Percentiles rank a stretch among this genome's conserved stretches.
phyloP scores from a whole-genome alignment of 2,888 invertebrate genomes.

The Spisula subtruncata region DNA sequence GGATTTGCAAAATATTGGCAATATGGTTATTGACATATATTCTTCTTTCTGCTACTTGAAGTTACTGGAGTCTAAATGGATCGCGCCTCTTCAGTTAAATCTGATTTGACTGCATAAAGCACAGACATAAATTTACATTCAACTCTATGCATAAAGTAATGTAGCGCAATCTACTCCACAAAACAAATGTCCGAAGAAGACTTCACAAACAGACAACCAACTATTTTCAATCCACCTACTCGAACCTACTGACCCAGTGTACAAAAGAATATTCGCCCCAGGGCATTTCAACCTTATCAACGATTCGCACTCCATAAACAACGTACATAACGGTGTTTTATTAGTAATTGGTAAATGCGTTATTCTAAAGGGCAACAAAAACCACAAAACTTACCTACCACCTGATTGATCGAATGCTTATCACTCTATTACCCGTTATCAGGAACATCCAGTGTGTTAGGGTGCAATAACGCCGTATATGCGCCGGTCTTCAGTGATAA shows the following conservation, averaged over 20 bases:
- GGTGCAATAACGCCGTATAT: constrained; percentile 5
- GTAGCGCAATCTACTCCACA: no score
- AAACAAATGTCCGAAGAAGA: no score
- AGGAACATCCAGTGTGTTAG: not conserved
- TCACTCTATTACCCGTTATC: not conserved
- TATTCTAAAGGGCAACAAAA: constrained; percentile 45
- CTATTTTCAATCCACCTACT: not conserved
- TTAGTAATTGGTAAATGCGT: not conserved
- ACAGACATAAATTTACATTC: no score
- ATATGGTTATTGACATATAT: no score
- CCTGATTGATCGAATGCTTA: constrained; percentile 43
- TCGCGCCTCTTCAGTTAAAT: no score
- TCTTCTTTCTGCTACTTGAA: not conserved
- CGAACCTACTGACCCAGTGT: not conserved
- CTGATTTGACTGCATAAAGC: no score
- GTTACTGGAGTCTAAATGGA: no score
- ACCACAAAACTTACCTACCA: constrained; percentile 53
- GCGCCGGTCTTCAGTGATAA: not conserved
- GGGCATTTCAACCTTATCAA: not conserved
- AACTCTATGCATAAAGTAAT: no score
- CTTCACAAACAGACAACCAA: not conserved
- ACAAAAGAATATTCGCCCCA: not conserved
- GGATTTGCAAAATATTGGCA: not conserved
- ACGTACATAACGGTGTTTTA: not conserved
- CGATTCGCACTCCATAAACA: not conserved